Evolutionary conservation across 2,888 invertebrate genomes (phyloP).

Genomic region (Clunio marinus): DNA sequence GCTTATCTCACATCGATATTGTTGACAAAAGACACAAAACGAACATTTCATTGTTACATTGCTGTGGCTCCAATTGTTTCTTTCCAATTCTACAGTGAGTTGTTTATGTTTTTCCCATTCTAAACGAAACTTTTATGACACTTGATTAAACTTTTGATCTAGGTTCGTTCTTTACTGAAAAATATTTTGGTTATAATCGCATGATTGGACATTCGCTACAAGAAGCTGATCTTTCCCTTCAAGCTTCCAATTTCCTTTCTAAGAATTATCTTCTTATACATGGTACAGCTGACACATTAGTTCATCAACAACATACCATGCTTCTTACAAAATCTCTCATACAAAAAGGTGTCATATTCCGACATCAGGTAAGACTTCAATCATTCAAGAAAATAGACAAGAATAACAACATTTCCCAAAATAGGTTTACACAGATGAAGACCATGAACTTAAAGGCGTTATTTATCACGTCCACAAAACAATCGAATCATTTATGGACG

Average conservation of each 20-base stretch:
- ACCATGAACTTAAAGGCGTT: slow-evolving; percentile 69
- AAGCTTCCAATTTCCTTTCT: slow-evolving; percentile 69
- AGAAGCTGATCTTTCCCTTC: slow-evolving; percentile 72
- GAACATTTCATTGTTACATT: slow-evolving; percentile 78
- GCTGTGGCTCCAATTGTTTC: slow-evolving; percentile 84
- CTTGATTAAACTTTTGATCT: slow-evolving; percentile 38
- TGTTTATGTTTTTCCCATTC: neutral
- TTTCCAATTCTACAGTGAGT: slow-evolving; percentile 72
- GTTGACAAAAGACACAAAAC: slow-evolving; percentile 68
- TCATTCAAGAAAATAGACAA: slow-evolving; percentile 15
- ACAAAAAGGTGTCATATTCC: slow-evolving; percentile 74
- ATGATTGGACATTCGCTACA: slow-evolving; percentile 68
- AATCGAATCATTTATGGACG: slow-evolving; percentile 82
- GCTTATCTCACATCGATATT: slow-evolving; percentile 79
- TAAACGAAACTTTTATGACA: no score
- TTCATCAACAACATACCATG: slow-evolving; percentile 84
- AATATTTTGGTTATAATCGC: slow-evolving; percentile 75
- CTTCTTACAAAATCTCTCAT: slow-evolving; percentile 78
- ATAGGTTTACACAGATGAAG: slow-evolving; percentile 84
- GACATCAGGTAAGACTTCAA: slow-evolving; percentile 80
- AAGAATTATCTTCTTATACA: slow-evolving; percentile 68
- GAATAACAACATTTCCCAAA: slow-evolving; percentile 41
- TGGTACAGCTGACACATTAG: slow-evolving; percentile 78
- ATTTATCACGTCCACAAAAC: slow-evolving; percentile 74
- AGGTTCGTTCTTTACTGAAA: slow-evolving; percentile 88